Evolutionary conservation across 2,888 invertebrate species (phyloP), one percentile per base, ranked within the genome.

Genomic region (Nemapogon koenigi): DNA sequence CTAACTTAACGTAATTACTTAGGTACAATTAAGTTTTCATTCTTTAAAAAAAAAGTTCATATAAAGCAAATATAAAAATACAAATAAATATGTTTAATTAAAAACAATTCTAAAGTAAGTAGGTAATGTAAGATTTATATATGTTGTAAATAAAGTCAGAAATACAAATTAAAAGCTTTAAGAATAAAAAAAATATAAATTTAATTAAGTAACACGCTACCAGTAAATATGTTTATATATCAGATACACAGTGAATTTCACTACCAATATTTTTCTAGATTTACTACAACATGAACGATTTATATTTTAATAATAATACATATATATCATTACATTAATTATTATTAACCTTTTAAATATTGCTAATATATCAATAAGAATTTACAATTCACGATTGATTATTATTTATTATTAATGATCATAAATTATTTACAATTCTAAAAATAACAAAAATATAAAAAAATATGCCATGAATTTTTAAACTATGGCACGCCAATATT

Each of bases 231-330:
- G 22, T 7, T 22, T 62, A 60, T 55, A 57, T 60, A 59, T 54
- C 53, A 56, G 59, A 58, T 52, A 63, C 46, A 52, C 50, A 50
- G 51, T 53, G 56, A 55, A 22, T 51, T 57, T 57, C 52, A 57
- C 51, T 46, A 51, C 59, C 63, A 62, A 51, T 57, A 58, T 48
- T 52, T 53, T 55, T 54, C 65, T 69, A 70, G 62, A 51, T 62
- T 64, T 52, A 58, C 75, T 76, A 76, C 73, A 69, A 73, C 71
- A 68, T 75, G 73, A 75, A 75, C 70, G 65, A 67, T 69, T 63
- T 60, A 10, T 30, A 30, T 30, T 30, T 22, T n/a, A n/a, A n/a
- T n/a, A n/a, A n/a, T n/a, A n/a, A n/a, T n/a, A n/a, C n/a, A 22
- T 22, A 7, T 7, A 22, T 22, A 22, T 22, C 6, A 7, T 6